Evolutionary conservation across 2,888 invertebrate species (phyloP).

Genomic region (Rhagium mordax): DNA sequence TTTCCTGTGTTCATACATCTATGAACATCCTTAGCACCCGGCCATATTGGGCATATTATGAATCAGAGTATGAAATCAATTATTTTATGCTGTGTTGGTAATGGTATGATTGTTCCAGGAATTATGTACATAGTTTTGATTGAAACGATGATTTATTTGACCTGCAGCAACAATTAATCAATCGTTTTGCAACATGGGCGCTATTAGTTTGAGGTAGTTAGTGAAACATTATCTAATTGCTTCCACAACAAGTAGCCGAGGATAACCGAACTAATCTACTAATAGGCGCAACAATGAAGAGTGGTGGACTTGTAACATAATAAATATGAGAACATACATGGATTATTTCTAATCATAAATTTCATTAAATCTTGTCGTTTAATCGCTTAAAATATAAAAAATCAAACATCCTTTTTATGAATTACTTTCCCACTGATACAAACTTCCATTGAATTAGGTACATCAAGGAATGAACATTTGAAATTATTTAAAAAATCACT

Average conservation of each 20-base stretch:
- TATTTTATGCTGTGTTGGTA: constrained; percentile 14
- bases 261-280: background rate
- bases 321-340: no score
- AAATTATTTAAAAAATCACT: no score
- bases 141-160: constrained; percentile 3
- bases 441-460: no score
- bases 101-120: background rate
- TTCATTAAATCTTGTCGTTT: no score
- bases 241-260: background rate
- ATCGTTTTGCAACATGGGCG: constrained; percentile 8
- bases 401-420: no score
- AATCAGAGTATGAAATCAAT: constrained; percentile 33
- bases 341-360: no score
- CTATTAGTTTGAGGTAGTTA: background rate
- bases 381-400: no score
- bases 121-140: background rate
- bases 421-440: no score
- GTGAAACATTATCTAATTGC: constrained; percentile 3
- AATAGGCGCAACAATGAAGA: background rate
- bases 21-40: background rate
- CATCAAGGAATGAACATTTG: no score
- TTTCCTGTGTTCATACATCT: background rate
- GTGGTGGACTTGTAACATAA: no score
- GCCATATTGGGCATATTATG: background rate
- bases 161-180: constrained; percentile 3